These are phyloP conservation scores for Dolichomitus sp. DNA, from an alignment of 2,888 invertebrate genomes.

Conservation along the genomic window DNA sequence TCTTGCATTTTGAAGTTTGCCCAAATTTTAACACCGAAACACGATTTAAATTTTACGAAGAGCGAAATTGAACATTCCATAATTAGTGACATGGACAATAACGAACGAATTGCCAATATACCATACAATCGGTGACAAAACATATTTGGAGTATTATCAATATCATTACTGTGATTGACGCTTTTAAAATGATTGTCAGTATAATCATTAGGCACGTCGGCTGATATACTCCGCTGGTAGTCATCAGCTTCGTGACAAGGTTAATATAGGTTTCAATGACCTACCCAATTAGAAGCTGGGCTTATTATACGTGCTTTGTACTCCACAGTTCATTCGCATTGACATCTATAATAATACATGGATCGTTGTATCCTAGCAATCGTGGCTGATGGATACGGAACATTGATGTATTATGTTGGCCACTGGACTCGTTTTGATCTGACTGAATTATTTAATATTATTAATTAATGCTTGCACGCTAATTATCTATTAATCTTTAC, in stretches of 20 bases:
- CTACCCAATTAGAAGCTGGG: background rate
- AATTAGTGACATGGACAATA: too few relatives aligned
- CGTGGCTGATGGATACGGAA: background rate
- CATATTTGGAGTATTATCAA: background rate
- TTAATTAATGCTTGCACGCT: background rate
- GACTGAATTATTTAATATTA: background rate
- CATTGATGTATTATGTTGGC: background rate
- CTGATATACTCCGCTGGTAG: background rate
- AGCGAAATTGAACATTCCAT: too few relatives aligned
- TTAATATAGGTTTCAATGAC: background rate
- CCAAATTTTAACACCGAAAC: too few relatives aligned
- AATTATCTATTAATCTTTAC: constrained; percentile 7
- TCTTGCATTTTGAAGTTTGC: too few relatives aligned
- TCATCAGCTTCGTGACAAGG: background rate
- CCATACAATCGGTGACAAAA: background rate
- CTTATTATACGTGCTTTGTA: background rate
- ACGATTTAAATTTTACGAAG: too few relatives aligned
- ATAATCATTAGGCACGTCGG: constrained; percentile 8
- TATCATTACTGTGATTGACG: background rate
- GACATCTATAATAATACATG: background rate
- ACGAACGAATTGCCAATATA: background rate
- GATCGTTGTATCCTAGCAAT: background rate
- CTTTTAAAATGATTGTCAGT: background rate
- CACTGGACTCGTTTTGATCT: background rate
- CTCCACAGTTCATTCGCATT: background rate